These are phyloP conservation scores for Ahaetulla prasina DNA, from an alignment of 2,113 vertebrate species.

Conservation along the genomic window DNA sequence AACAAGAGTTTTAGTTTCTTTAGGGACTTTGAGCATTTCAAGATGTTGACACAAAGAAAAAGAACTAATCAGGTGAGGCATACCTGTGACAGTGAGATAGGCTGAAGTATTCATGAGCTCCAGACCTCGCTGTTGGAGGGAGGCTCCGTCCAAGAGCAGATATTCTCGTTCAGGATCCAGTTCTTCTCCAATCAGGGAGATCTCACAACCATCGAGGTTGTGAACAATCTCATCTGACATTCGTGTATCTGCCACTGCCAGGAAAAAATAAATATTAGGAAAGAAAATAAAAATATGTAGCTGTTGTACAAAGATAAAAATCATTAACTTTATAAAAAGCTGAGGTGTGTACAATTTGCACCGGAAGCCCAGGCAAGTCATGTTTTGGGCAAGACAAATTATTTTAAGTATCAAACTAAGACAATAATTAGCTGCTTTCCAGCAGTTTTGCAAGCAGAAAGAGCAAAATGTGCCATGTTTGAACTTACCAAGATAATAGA, in stretches of 20 bases:
- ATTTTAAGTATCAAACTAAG: neutral
- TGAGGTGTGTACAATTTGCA: neutral
- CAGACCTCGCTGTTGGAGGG: conserved; percentile 85
- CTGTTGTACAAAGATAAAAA: neutral
- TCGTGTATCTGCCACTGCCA: conserved; percentile 70
- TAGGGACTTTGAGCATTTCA: neutral
- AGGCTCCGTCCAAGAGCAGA: conserved; percentile 83
- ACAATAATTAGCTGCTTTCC: neutral
- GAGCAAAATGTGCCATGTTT: neutral
- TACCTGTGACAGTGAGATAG: conserved; percentile 91
- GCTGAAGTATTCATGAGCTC: conserved; percentile 93
- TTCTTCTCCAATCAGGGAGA: conserved; percentile 90
- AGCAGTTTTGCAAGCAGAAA: neutral
- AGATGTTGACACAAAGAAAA: accelerated
- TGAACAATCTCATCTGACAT: conserved; percentile 97
- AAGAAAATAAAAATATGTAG: neutral
- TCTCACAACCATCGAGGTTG: conserved; percentile 94
- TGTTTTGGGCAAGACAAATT: neutral
- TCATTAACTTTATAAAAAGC: neutral
- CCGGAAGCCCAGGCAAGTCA: neutral
- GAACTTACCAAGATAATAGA: neutral
- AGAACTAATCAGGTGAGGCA: neutral
- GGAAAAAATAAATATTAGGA: neutral
- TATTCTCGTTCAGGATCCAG: conserved; percentile 87
- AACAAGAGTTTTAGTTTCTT: neutral